phyloP scores from a whole-genome alignment of 2,888 invertebrate genomes.

The Acanthosoma haemorrhoidale region DNA sequence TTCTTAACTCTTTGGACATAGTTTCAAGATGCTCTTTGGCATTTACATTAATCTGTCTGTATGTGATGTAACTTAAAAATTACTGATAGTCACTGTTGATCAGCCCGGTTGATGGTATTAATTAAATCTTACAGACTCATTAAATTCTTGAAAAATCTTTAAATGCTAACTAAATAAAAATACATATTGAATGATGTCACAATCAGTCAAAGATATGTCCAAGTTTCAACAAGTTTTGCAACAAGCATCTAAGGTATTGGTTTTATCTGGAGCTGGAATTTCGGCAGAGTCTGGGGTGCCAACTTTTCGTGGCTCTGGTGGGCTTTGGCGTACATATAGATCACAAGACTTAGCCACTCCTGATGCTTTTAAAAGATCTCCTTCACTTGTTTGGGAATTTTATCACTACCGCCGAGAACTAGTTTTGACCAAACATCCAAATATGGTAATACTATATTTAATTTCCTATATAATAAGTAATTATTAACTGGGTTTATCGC shows the following conservation, averaged over 20 bases:
- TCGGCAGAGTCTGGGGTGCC: slow-evolving; percentile 83
- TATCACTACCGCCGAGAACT: slow-evolving; percentile 77
- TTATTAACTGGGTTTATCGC: not conserved
- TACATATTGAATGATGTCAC: too few relatives aligned
- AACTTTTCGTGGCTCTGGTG: slow-evolving; percentile 76
- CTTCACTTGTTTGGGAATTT: slow-evolving; percentile 84
- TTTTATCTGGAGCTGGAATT: slow-evolving; percentile 72
- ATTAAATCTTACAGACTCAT: too few relatives aligned
- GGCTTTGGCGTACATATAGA: slow-evolving; percentile 72
- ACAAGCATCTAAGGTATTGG: slow-evolving; percentile 59
- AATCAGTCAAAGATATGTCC: slow-evolving; percentile 27
- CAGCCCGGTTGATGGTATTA: too few relatives aligned
- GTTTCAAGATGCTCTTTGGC: too few relatives aligned
- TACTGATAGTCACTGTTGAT: too few relatives aligned
- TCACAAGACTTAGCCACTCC: slow-evolving; percentile 64
- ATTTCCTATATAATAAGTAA: not conserved
- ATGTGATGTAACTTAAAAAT: too few relatives aligned
- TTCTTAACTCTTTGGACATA: too few relatives aligned
- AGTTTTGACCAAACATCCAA: slow-evolving; percentile 65
- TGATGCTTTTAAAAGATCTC: slow-evolving; percentile 63
- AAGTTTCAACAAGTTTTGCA: slow-evolving; percentile 45
- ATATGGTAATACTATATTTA: slow-evolving; percentile 52
- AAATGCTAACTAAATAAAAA: too few relatives aligned
- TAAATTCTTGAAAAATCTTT: too few relatives aligned
- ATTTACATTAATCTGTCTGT: too few relatives aligned